Evolutionary conservation across 2,888 invertebrate species (phyloP).

Genomic region (Apotomis capreana): DNA sequence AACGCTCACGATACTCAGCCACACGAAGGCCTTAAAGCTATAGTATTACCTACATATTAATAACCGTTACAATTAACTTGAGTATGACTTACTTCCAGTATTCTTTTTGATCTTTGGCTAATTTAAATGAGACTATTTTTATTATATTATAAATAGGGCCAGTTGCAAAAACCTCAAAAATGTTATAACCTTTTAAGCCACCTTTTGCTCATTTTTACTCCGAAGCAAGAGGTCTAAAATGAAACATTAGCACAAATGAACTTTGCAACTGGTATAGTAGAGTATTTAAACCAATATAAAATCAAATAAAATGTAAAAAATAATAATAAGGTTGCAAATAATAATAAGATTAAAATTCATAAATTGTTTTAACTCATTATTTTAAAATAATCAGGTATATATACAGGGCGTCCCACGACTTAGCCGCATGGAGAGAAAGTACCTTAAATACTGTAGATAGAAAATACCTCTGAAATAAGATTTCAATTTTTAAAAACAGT

Average conservation of each 20-base stretch:
- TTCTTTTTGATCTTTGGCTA: conserved; percentile 37
- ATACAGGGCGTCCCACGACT: too few species aligned
- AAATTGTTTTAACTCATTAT: not conserved
- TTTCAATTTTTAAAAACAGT: too few species aligned
- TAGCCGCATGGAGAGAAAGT: too few species aligned
- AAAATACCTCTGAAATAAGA: too few species aligned
- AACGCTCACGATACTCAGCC: not conserved
- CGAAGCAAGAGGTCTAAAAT: too few species aligned
- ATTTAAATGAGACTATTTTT: conserved; percentile 32
- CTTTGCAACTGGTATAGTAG: not conserved
- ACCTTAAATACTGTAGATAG: too few species aligned
- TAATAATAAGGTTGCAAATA: conserved; percentile 19
- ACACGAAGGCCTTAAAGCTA: conserved; percentile 11
- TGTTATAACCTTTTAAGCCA: not conserved
- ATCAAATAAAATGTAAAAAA: conserved; percentile 5
- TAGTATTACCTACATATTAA: conserved; percentile 10
- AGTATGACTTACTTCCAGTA: conserved; percentile 31
- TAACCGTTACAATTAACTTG: conserved; percentile 23
- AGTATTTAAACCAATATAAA: conserved; percentile 37
- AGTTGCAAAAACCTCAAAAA: not conserved
- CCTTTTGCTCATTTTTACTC: not conserved
- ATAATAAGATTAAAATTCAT: conserved; percentile 33
- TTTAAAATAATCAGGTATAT: not conserved
- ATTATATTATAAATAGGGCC: conserved; percentile 19
- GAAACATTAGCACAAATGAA: not conserved